A percentile compares a stretch with the other conserved stretches of the same genome.
phyloP scores from a whole-genome alignment of 2,113 vertebrate genomes.

The Zapornia atra region DNA sequence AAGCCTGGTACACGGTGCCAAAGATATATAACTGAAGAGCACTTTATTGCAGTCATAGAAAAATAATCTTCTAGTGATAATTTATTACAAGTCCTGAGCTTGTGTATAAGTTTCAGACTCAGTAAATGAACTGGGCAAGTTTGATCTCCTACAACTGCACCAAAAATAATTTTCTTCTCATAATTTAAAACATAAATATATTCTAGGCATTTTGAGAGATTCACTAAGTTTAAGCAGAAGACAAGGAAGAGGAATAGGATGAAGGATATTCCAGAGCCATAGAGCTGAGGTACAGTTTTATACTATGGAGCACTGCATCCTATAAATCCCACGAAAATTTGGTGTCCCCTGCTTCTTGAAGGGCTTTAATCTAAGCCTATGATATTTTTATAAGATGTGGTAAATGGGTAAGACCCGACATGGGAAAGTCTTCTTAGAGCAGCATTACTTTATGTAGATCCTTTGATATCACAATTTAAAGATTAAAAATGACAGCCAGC shows the following conservation, averaged over 20 bases:
- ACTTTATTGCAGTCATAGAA: background rate
- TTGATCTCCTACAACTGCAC: background rate
- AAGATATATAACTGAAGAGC: background rate
- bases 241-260: background rate
- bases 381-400: background rate
- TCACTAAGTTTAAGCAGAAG: background rate
- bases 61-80: background rate
- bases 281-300: background rate
- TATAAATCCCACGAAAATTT: background rate
- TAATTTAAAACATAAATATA: background rate
- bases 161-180: background rate
- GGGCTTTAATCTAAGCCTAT: background rate
- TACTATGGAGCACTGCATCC: background rate
- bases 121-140: background rate
- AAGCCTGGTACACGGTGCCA: background rate
- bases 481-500: background rate
- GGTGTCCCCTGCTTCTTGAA: background rate
- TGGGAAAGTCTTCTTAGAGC: background rate
- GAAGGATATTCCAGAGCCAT: background rate
- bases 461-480: background rate
- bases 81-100: background rate
- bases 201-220: background rate
- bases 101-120: background rate
- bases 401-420: background rate
- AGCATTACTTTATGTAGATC: background rate